phyloP scores from a whole-genome alignment of 2,888 invertebrate species.

The Drosophila paracracens region DNA sequence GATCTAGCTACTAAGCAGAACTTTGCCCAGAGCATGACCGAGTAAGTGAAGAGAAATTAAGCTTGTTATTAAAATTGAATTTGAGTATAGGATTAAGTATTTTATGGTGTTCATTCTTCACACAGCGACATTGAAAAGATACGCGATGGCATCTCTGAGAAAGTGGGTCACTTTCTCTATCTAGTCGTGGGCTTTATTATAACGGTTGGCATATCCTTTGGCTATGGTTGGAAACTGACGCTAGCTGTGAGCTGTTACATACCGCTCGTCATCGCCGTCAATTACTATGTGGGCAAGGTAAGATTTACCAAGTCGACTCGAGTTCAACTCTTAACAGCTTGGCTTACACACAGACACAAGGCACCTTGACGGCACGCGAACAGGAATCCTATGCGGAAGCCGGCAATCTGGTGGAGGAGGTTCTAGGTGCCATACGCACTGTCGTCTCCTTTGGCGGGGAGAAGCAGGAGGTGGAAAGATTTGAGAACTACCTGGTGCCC shows the following conservation, averaged over 20 bases:
- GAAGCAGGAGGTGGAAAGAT: constrained; percentile 89
- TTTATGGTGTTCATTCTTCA: background rate
- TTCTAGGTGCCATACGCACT: constrained; percentile 90
- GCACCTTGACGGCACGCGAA: constrained; percentile 88
- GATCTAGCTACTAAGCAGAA: constrained; percentile 90
- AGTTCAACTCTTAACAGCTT: background rate
- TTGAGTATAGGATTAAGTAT: background rate
- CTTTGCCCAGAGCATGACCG: constrained; percentile 90
- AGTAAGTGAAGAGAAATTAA: constrained; percentile 86
- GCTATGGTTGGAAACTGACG: constrained; percentile 94
- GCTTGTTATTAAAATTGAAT: background rate
- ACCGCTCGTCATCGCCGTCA: constrained; percentile 91
- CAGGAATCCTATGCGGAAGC: constrained; percentile 91
- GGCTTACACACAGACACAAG: constrained; percentile 87
- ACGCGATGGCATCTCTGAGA: constrained; percentile 94
- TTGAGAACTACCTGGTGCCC: constrained; percentile 86
- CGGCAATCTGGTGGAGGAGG: constrained; percentile 91
- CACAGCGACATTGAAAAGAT: constrained; percentile 91
- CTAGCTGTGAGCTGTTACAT: constrained; percentile 92
- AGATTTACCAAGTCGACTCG: constrained; percentile 11
- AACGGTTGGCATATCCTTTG: constrained; percentile 90
- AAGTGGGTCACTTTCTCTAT: constrained; percentile 91
- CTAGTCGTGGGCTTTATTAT: constrained; percentile 85
- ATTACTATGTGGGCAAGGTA: constrained; percentile 91
- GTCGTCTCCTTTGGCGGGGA: constrained; percentile 93